These are phyloP conservation scores for Sussaba pulchella DNA, from an alignment of 2,888 invertebrate genomes.

Conservation along the genomic window DNA sequence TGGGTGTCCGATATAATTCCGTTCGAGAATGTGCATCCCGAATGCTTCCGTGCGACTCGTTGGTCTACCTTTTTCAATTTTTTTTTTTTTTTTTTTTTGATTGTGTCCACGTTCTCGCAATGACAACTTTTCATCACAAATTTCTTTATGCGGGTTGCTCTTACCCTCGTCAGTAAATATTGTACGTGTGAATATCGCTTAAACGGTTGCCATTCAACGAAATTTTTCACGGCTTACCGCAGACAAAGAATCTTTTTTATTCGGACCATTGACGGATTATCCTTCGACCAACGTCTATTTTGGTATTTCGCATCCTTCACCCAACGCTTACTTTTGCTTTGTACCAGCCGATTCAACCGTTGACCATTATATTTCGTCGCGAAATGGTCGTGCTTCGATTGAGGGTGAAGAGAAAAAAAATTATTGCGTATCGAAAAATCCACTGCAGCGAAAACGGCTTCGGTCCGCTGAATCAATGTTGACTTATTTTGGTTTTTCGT, in stretches of 20 bases:
- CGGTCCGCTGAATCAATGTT: too few relatives aligned
- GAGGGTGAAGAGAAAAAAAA: slow-evolving; percentile 65
- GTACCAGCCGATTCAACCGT: slow-evolving; percentile 51
- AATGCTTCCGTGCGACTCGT: slow-evolving; percentile 11
- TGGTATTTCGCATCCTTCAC: slow-evolving; percentile 15
- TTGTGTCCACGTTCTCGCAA: slow-evolving; percentile 43
- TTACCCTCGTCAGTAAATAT: slow-evolving; percentile 65
- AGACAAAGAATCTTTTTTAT: slow-evolving; percentile 40
- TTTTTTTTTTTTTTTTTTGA: slow-evolving; percentile 58
- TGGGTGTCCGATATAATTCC: slow-evolving; percentile 62
- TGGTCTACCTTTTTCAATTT: too few relatives aligned
- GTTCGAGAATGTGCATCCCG: slow-evolving; percentile 43
- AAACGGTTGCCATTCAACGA: slow-evolving; percentile 75
- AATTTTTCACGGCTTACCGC: slow-evolving; percentile 44
- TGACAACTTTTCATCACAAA: slow-evolving; percentile 78
- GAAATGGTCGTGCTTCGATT: slow-evolving; percentile 73
- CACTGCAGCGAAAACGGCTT: too few relatives aligned
- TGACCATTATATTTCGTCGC: slow-evolving; percentile 75
- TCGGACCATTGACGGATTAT: slow-evolving; percentile 76
- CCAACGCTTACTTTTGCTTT: too few relatives aligned
- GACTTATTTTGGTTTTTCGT: too few relatives aligned
- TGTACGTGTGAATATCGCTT: slow-evolving; percentile 54
- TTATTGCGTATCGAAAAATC: too few relatives aligned
- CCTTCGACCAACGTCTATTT: slow-evolving; percentile 54
- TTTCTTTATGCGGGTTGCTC: slow-evolving; percentile 68